These are phyloP conservation scores for Trialeurodes vaporariorum DNA, from an alignment of 1,140 invertebrate genomes.

Conservation along the genomic window DNA sequence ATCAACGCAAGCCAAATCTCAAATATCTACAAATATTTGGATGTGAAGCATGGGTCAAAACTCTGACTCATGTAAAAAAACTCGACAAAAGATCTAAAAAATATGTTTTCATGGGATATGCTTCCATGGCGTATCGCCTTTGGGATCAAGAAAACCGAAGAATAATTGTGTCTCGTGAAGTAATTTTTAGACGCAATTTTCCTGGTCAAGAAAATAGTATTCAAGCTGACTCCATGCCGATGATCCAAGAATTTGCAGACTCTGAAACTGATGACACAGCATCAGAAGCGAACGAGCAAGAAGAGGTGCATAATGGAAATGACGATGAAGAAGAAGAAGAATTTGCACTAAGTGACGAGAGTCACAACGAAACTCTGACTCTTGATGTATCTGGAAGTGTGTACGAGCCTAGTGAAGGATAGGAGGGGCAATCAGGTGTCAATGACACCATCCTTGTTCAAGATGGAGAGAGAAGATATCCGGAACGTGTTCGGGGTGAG, in stretches of 20 bases:
- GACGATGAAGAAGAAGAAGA: neutral
- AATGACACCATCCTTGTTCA: neutral
- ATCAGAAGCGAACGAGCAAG: neutral
- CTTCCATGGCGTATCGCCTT: slow-evolving; percentile 1
- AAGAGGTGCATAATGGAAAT: too few relatives aligned
- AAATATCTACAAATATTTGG: slow-evolving; percentile 14
- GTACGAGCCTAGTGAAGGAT: neutral
- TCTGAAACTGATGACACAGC: neutral
- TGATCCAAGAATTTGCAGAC: too few relatives aligned
- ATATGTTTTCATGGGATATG: slow-evolving; percentile 13
- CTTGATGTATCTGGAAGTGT: neutral
- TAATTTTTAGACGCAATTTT: slow-evolving; percentile 9
- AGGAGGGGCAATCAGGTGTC: neutral
- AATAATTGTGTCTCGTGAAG: slow-evolving; percentile 4
- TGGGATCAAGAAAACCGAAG: slow-evolving; percentile 6
- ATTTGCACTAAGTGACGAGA: neutral
- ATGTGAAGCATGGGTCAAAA: slow-evolving; percentile 12
- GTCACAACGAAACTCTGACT: neutral
- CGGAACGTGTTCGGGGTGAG: neutral
- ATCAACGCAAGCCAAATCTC: slow-evolving; percentile 10
- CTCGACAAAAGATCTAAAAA: slow-evolving; percentile 10
- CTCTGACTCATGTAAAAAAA: slow-evolving; percentile 10
- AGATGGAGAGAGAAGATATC: neutral
- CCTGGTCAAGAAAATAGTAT: too few relatives aligned
- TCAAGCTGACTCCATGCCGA: too few relatives aligned